These are phyloP conservation scores for Clepsis dumicolana DNA, from an alignment of 2,888 invertebrate genomes.

Conservation along the genomic window DNA sequence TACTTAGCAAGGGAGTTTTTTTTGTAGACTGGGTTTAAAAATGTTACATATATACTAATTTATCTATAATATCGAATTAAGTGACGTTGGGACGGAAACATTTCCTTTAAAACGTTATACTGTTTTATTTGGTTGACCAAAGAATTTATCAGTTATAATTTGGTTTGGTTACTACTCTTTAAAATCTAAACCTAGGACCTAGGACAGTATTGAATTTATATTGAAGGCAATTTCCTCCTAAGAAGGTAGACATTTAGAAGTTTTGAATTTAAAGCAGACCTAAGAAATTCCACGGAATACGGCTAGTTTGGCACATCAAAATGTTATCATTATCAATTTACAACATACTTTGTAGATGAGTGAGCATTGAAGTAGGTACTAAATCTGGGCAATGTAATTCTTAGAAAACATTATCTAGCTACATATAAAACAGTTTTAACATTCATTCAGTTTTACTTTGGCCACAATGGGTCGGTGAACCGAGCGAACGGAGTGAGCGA, in stretches of 20 bases:
- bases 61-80: slow-evolving; percentile 73
- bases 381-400: neutral
- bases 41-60: slow-evolving; percentile 54
- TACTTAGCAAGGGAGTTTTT: neutral
- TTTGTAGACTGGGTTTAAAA: neutral
- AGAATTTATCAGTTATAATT: slow-evolving; percentile 19
- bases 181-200: slow-evolving; percentile 29
- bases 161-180: slow-evolving; percentile 28
- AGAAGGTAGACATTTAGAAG: neutral
- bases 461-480: no score
- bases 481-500: no score
- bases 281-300: neutral
- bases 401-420: no score
- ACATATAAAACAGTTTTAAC: neutral
- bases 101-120: slow-evolving; percentile 66
- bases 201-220: slow-evolving; percentile 9
- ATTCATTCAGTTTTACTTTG: neutral
- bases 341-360: neutral
- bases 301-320: neutral
- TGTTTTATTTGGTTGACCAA: slow-evolving; percentile 32
- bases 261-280: neutral
- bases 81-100: slow-evolving; percentile 85
- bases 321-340: neutral
- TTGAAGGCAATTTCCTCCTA: neutral
- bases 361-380: neutral